These are phyloP conservation scores for Oxyruncus cristatus DNA, from an alignment of 2,113 vertebrate genomes.

Conservation along the genomic window DNA sequence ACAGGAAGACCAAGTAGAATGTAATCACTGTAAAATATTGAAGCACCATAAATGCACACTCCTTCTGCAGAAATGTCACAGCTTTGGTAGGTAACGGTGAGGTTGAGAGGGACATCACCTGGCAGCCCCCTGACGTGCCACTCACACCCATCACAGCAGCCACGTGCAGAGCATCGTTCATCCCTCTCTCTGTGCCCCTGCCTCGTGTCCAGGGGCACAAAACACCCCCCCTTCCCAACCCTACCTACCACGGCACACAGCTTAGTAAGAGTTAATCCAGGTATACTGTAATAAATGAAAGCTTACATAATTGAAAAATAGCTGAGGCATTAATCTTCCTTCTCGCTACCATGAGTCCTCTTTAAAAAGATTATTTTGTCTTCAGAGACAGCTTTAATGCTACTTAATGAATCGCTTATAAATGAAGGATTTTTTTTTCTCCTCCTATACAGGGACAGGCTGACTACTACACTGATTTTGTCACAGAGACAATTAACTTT, in stretches of 20 bases:
- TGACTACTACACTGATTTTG: conserved; percentile 23
- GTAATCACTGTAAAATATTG: neutral
- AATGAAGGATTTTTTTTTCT: neutral
- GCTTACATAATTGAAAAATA: conserved; percentile 53
- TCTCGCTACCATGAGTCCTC: conserved; percentile 30
- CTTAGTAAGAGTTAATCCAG: conserved; percentile 20
- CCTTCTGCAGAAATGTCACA: neutral
- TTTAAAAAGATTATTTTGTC: conserved; percentile 65
- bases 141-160: neutral
- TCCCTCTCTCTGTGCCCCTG: neutral
- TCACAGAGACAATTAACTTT: conserved; percentile 44
- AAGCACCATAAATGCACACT: neutral
- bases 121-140: fast-evolving
- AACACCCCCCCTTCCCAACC: neutral
- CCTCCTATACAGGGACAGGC: neutral
- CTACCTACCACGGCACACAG: neutral
- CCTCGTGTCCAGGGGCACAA: fast-evolving
- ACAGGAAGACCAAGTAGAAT: neutral
- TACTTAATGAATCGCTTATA: conserved; percentile 60
- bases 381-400: conserved; percentile 63
- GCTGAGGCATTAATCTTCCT: conserved; percentile 50
- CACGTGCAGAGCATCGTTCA: fast-evolving
- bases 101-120: neutral
- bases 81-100: neutral
- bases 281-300: conserved; percentile 8